These are phyloP conservation scores for Lamellibrachia columna DNA, from an alignment of 2,888 invertebrate genomes.

Conservation along the genomic window DNA sequence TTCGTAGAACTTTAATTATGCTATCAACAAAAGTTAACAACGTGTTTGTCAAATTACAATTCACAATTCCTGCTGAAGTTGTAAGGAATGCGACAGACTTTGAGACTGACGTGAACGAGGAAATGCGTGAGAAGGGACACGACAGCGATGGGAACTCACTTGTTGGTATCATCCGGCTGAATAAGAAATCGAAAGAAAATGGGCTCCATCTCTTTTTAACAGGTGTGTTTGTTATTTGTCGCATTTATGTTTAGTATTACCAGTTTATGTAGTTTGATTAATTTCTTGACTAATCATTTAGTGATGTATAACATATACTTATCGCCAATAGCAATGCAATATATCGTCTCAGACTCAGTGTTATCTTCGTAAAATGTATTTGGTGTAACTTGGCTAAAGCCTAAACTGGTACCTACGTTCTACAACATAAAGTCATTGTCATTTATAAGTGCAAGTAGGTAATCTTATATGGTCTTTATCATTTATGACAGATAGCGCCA, in stretches of 20 bases:
- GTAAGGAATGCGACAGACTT: not conserved
- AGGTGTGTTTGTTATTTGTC: not conserved
- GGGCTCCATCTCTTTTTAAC: not conserved
- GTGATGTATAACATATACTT: no score
- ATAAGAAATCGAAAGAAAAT: slow-evolving; percentile 16
- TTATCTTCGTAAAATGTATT: no score
- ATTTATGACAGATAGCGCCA: not conserved
- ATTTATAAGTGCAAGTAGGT: not conserved
- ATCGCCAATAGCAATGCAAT: no score
- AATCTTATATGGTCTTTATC: not conserved
- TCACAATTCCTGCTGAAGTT: slow-evolving; percentile 5
- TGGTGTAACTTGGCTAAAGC: no score
- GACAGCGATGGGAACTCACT: not conserved
- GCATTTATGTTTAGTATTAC: not conserved
- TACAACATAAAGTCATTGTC: no score
- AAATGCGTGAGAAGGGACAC: not conserved
- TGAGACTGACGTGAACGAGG: not conserved
- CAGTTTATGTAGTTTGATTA: not conserved
- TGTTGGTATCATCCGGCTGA: slow-evolving; percentile 6
- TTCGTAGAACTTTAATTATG: not conserved
- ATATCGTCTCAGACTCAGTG: no score
- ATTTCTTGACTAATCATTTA: not conserved
- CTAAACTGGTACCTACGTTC: no score
- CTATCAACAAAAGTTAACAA: not conserved
- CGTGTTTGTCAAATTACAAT: not conserved